Evolutionary conservation across 2,888 invertebrate species (phyloP).

Genomic region (Amblyjoppa proteus): DNA sequence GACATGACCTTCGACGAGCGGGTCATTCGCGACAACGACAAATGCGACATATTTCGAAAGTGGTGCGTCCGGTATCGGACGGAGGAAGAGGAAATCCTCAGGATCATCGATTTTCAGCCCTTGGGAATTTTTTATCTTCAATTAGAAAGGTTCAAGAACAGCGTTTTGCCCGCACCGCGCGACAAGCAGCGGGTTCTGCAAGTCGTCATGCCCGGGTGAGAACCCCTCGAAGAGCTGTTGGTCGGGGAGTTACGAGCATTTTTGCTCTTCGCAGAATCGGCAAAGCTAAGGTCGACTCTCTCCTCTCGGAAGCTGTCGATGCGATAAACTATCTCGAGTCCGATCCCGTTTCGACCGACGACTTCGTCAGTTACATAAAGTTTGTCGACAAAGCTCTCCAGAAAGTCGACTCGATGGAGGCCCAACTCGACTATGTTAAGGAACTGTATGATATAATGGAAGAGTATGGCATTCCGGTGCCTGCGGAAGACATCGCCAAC

Average conservation of each 20-base stretch:
- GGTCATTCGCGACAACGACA: slow-evolving; percentile 88
- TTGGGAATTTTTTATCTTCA: slow-evolving; percentile 91
- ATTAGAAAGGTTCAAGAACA: slow-evolving; percentile 90
- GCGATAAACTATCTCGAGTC: slow-evolving; percentile 87
- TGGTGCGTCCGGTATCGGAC: slow-evolving; percentile 90
- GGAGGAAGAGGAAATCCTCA: slow-evolving; percentile 90
- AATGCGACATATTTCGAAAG: slow-evolving; percentile 87
- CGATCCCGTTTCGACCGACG: slow-evolving; percentile 90
- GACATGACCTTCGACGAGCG: slow-evolving; percentile 89
- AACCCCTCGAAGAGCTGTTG: slow-evolving; percentile 21
- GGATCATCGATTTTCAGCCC: slow-evolving; percentile 89
- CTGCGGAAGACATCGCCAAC: slow-evolving; percentile 90
- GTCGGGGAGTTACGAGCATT: not conserved
- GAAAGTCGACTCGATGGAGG: slow-evolving; percentile 90
- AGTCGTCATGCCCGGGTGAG: slow-evolving; percentile 89
- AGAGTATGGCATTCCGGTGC: slow-evolving; percentile 90
- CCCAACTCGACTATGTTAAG: slow-evolving; percentile 91
- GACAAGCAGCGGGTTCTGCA: slow-evolving; percentile 89
- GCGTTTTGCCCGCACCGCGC: slow-evolving; percentile 90
- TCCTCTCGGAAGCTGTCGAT: slow-evolving; percentile 87
- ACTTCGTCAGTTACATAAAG: slow-evolving; percentile 90
- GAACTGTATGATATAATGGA: slow-evolving; percentile 94
- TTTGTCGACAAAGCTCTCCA: slow-evolving; percentile 89
- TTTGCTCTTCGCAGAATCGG: slow-evolving; percentile 86
- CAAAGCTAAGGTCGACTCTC: slow-evolving; percentile 86